Evolutionary conservation across 1,140 invertebrate species (phyloP), one percentile per base, ranked within the genome.

Genomic region (Phymastichus coffea): DNA sequence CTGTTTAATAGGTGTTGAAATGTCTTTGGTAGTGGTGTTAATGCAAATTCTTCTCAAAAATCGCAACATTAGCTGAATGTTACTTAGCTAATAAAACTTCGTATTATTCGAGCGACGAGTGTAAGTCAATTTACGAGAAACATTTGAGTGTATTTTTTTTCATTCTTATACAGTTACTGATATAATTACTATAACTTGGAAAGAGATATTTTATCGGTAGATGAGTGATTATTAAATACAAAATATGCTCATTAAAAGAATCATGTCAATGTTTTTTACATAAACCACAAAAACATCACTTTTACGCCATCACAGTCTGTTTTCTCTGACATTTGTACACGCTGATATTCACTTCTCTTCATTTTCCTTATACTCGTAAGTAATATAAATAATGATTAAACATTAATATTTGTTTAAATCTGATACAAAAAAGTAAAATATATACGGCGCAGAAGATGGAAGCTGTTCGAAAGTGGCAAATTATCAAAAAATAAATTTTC

Each of bases 261-360:
- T 61, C 46, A 56, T 55, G 30, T 61, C 28, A 55, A 51, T 61
- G 44, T 54, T 53, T 61, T 55, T 49, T 56, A 55, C 59, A 61
- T 43, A 49, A 55, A 46, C 52, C 48, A n/a, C n/a, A n/a, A n/a
- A 25, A 61, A 55, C 51, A 55, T 61, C 46, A 56, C 52, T 55
- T 55, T 55, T 61, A 51, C 59, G 38, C 59, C 59, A 61, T 61
- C 59, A 61, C 59, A 61, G 59, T 61, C 59, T 41, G 52, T 55
- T 55, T 61, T 53, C 46, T 56, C 44, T 28, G 38, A 61, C 38
- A 56, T 61, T 61, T 61, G 43, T 61, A 54, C 51, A 54, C 40
- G 46, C 23, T 7, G 28, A 30, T 17, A 38, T 53, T 53, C 20
- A 52, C 7, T 52, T 59, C 41, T 46, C 30, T 46, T 59, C 33